Evolutionary conservation across 23 tunicate genomes (phyloP).

Genomic region (Halocynthia aurantium): DNA sequence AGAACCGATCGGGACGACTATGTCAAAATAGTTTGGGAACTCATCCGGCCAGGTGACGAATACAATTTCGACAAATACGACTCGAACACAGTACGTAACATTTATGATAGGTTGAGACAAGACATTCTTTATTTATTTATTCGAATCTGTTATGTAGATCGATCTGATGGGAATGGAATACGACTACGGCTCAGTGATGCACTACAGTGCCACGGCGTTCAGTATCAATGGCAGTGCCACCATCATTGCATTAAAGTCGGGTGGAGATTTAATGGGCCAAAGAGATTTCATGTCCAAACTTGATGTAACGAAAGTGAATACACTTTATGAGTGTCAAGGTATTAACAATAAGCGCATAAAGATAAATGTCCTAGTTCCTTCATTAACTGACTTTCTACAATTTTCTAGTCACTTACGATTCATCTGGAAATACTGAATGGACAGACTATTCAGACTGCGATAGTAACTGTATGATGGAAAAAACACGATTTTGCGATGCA

Average conservation of each 20-base stretch:
- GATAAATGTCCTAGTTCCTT: background rate
- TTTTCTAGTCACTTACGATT: background rate
- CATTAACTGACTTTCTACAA: background rate
- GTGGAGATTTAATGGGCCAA: slow-evolving; percentile 61
- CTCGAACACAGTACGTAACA: background rate
- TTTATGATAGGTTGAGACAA: too few species aligned
- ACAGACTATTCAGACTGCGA: slow-evolving; percentile 63
- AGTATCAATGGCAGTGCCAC: slow-evolving; percentile 61
- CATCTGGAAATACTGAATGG: slow-evolving; percentile 54
- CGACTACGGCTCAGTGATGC: slow-evolving; percentile 77
- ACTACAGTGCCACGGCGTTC: slow-evolving; percentile 60
- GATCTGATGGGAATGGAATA: slow-evolving; percentile 37
- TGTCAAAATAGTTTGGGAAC: slow-evolving; percentile 74
- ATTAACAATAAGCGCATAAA: background rate
- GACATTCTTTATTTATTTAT: background rate
- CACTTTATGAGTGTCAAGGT: slow-evolving; percentile 43
- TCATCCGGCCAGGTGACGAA: slow-evolving; percentile 56
- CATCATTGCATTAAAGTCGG: slow-evolving; percentile 42
- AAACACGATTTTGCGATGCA: slow-evolving; percentile 60
- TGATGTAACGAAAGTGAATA: slow-evolving; percentile 48
- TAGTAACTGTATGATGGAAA: slow-evolving; percentile 31
- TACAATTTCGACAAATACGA: slow-evolving; percentile 71
- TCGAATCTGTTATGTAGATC: background rate
- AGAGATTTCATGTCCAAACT: slow-evolving; percentile 40
- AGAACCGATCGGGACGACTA: slow-evolving; percentile 84